Conservation (phyloP, 2,888 invertebrate genomes). For the Oxystoma pomonae region DNA sequence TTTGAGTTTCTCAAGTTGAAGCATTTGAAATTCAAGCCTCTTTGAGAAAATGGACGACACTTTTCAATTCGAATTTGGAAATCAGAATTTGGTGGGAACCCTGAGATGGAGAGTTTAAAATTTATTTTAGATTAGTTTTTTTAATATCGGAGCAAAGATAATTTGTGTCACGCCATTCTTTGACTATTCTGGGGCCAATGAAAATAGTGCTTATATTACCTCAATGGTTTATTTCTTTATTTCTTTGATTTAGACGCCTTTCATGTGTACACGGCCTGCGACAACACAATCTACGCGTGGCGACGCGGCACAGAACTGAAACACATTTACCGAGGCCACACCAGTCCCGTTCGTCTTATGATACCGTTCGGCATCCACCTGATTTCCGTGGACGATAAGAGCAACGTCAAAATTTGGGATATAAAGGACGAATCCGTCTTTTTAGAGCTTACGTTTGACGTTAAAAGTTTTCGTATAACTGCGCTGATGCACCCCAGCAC, state of each 20-base stretch:
- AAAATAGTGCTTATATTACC: too few species aligned
- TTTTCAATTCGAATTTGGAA: too few species aligned
- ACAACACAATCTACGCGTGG: slow-evolving; percentile 81
- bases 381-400: slow-evolving; percentile 77
- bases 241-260: slow-evolving; percentile 71
- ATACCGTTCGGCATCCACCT: slow-evolving; percentile 85
- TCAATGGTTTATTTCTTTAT: too few species aligned
- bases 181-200: too few species aligned
- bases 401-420: slow-evolving; percentile 79
- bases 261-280: slow-evolving; percentile 75
- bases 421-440: slow-evolving; percentile 68
- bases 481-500: slow-evolving; percentile 89
- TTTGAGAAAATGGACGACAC: too few species aligned
- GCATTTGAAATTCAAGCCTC: too few species aligned
- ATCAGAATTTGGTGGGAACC: too few species aligned
- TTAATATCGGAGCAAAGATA: too few species aligned
- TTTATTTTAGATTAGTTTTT: too few species aligned
- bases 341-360: slow-evolving; percentile 65
- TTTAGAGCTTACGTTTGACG: slow-evolving; percentile 64
- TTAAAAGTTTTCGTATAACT: slow-evolving; percentile 70
- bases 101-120: too few species aligned
- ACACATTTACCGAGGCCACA: slow-evolving; percentile 76
- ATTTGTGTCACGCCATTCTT: too few species aligned
- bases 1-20: too few species aligned
- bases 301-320: slow-evolving; percentile 79